Evolutionary conservation across 2,797 vertebrate species (phyloP).

Genomic region (Macroramphosus scolopax): DNA sequence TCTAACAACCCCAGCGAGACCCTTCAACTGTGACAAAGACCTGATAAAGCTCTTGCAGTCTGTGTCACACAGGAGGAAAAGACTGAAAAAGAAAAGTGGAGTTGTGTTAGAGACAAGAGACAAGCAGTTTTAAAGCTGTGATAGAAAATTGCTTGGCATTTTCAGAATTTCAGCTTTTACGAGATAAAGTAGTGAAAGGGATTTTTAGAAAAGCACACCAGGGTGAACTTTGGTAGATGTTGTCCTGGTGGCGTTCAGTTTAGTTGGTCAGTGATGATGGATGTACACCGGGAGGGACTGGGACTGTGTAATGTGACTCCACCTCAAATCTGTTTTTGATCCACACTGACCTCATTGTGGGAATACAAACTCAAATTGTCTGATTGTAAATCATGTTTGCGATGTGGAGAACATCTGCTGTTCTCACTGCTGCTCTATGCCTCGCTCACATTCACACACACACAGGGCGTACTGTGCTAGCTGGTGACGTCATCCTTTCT

Average conservation of each 20-base stretch:
- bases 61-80: conserved; percentile 27
- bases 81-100: conserved; percentile 11
- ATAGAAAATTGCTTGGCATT: not conserved
- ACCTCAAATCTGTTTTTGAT: conserved; percentile 64
- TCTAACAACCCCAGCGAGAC: conserved; percentile 48
- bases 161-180: no score
- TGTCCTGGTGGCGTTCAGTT: conserved; percentile 25
- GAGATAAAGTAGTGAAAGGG: not conserved
- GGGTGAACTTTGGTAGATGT: conserved; percentile 14
- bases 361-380: conserved; percentile 56
- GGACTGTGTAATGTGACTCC: conserved; percentile 31
- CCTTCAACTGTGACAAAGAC: conserved; percentile 66
- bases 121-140: not conserved
- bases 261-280: conserved; percentile 39
- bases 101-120: conserved; percentile 14
- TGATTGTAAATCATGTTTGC: conserved; percentile 66
- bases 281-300: conserved; percentile 28
- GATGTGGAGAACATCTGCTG: conserved; percentile 74
- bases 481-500: conserved; percentile 74
- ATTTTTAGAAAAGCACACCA: not conserved
- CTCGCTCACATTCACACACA: conserved; percentile 39
- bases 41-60: conserved; percentile 58
- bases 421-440: conserved; percentile 52
- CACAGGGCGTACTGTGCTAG: conserved; percentile 65
- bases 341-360: conserved; percentile 65